A percentile compares a stretch with the other conserved stretches of the same genome.
phyloP scores from a whole-genome alignment of 2,113 vertebrate genomes.

The Zapornia atra region DNA sequence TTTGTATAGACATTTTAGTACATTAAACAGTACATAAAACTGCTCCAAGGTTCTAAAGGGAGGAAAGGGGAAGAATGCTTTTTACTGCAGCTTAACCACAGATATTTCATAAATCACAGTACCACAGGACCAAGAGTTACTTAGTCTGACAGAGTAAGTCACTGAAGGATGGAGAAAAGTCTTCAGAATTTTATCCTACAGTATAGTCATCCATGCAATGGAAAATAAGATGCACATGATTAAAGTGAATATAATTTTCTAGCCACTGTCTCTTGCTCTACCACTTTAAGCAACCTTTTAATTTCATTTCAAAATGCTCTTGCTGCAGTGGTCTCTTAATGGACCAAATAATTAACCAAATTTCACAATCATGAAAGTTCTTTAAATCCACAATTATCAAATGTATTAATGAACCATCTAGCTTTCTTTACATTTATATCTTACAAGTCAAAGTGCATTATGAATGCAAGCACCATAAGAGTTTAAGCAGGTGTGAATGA shows the following conservation, averaged over 20 bases:
- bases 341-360: background rate
- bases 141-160: background rate
- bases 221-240: background rate
- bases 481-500: background rate
- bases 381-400: background rate
- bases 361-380: background rate
- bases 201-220: background rate
- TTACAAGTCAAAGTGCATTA: background rate
- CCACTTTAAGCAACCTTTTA: background rate
- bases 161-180: background rate
- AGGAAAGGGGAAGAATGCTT: background rate
- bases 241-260: background rate
- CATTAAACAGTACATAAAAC: background rate
- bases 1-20: background rate
- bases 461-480: background rate
- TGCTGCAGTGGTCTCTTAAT: background rate
- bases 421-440: background rate
- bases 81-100: background rate
- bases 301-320: background rate
- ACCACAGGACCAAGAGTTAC: background rate
- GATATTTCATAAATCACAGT: background rate
- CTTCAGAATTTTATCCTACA: background rate
- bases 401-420: background rate
- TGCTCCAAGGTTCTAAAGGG: background rate
- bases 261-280: background rate